These are phyloP conservation scores for Candidula unifasciata DNA, from an alignment of 2,888 invertebrate genomes.

Conservation along the genomic window DNA sequence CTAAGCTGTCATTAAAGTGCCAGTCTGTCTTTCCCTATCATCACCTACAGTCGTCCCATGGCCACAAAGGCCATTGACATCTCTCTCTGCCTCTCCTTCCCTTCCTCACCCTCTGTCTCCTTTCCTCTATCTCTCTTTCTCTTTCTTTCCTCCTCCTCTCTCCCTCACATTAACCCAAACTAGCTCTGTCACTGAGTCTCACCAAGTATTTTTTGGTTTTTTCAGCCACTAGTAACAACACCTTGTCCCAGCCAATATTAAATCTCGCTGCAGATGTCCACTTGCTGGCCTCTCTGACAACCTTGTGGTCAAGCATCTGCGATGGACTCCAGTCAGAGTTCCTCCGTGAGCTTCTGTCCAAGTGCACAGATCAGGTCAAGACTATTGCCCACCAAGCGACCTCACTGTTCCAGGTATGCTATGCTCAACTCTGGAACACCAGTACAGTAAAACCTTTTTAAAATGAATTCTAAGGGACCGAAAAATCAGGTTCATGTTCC, in stretches of 20 bases:
- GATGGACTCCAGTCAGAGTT: conserved; percentile 63
- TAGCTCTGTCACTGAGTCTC: not conserved
- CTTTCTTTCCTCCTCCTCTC: no score
- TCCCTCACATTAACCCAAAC: no score
- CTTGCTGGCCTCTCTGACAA: conserved; percentile 61
- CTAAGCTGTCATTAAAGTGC: no score
- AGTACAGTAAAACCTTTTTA: no score
- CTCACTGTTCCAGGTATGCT: conserved; percentile 70
- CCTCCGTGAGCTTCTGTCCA: conserved; percentile 65
- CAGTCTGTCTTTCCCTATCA: no score
- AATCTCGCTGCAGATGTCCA: conserved; percentile 63
- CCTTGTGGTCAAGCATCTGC: conserved; percentile 66
- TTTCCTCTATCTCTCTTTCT: no score
- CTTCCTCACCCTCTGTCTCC: no score
- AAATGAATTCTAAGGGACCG: no score
- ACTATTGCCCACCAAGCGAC: conserved; percentile 67
- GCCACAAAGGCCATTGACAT: no score
- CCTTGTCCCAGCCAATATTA: conserved; percentile 48
- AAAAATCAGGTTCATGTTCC: no score
- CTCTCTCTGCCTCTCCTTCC: no score
- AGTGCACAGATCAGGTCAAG: conserved; percentile 62
- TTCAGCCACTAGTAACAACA: not conserved
- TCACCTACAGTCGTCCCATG: no score
- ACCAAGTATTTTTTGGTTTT: not conserved
- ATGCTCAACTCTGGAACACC: not conserved